phyloP scores from a whole-genome alignment of 2,113 vertebrate genomes.

The Erinaceus europaeus region DNA sequence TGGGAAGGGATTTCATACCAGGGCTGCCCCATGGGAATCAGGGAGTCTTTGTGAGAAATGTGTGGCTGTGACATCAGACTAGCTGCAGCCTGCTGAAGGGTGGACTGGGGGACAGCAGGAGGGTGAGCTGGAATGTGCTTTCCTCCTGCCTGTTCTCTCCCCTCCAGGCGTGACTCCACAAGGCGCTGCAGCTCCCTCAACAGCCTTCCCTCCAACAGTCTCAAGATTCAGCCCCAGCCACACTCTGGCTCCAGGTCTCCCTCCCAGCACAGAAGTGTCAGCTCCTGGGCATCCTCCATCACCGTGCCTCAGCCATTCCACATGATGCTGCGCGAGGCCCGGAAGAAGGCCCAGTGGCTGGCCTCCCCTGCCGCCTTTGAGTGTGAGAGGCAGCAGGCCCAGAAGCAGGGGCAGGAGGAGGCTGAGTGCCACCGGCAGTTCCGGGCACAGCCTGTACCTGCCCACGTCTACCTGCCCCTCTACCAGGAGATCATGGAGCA shows the following conservation, averaged over 20 bases:
- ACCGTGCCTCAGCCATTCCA: slow-evolving; percentile 81
- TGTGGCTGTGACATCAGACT: not conserved
- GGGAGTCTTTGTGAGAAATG: not conserved
- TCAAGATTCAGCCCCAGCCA: slow-evolving; percentile 64
- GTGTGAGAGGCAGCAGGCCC: slow-evolving; percentile 70
- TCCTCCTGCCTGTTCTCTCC: not conserved
- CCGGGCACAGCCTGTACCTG: slow-evolving; percentile 87
- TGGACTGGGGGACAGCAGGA: not conserved
- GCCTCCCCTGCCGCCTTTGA: slow-evolving; percentile 79
- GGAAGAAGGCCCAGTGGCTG: slow-evolving; percentile 76
- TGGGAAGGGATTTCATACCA: not conserved
- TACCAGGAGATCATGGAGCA: slow-evolving; percentile 87
- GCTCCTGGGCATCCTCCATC: slow-evolving; percentile 77
- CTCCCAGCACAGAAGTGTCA: slow-evolving; percentile 73
- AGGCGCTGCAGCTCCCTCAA: slow-evolving; percentile 82
- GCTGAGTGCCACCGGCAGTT: slow-evolving; percentile 93
- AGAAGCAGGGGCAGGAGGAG: slow-evolving; percentile 84
- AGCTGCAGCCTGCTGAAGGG: not conserved
- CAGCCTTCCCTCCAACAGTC: slow-evolving; percentile 73
- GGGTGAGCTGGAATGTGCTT: not conserved
- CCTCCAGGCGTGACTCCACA: slow-evolving; percentile 71
- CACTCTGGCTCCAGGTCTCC: slow-evolving; percentile 55
- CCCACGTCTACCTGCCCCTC: slow-evolving; percentile 85
- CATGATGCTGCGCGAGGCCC: slow-evolving; percentile 81
- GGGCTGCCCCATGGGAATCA: not conserved